phyloP scores from a whole-genome alignment of 2,888 invertebrate genomes.

The Pediacus dermestoides region DNA sequence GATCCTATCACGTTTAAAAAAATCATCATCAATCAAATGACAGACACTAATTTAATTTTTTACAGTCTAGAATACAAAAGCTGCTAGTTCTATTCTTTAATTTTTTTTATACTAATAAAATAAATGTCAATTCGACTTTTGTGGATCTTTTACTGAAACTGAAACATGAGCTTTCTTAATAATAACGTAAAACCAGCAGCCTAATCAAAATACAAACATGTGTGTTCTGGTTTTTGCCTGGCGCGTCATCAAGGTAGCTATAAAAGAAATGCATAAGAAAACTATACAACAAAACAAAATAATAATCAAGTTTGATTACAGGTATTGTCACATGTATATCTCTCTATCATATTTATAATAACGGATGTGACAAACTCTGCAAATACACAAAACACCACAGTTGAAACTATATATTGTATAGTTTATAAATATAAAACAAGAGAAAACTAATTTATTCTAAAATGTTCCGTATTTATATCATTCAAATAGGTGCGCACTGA shows the following conservation, averaged over 20 bases:
- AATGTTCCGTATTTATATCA: constrained; percentile 27
- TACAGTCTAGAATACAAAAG: constrained; percentile 40
- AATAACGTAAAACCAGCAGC: constrained; percentile 14
- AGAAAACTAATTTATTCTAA: too few species aligned
- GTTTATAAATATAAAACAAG: too few species aligned
- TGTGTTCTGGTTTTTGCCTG: constrained; percentile 23
- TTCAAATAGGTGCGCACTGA: constrained; percentile 25
- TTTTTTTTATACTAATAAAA: constrained; percentile 14
- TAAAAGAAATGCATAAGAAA: constrained; percentile 35
- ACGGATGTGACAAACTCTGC: constrained; percentile 35
- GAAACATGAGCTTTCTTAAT: too few species aligned
- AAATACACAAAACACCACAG: constrained; percentile 19
- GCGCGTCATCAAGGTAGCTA: constrained; percentile 24
- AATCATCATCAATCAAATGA: too few species aligned
- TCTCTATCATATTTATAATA: constrained; percentile 37
- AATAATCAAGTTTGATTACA: too few species aligned
- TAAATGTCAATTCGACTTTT: too few species aligned
- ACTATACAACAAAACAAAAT: constrained; percentile 42
- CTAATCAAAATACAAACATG: constrained; percentile 5
- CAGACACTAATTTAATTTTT: constrained; percentile 4
- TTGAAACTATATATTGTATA: constrained; percentile 24
- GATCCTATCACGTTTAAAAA: constrained; percentile 35
- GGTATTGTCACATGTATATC: constrained; percentile 33
- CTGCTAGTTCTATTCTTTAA: constrained; percentile 35
- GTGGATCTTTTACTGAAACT: too few species aligned